Percentiles rank a stretch among this genome's conserved stretches.
phyloP scores from a whole-genome alignment of 2,113 vertebrate genomes.

The Micronycteris hirsuta region DNA sequence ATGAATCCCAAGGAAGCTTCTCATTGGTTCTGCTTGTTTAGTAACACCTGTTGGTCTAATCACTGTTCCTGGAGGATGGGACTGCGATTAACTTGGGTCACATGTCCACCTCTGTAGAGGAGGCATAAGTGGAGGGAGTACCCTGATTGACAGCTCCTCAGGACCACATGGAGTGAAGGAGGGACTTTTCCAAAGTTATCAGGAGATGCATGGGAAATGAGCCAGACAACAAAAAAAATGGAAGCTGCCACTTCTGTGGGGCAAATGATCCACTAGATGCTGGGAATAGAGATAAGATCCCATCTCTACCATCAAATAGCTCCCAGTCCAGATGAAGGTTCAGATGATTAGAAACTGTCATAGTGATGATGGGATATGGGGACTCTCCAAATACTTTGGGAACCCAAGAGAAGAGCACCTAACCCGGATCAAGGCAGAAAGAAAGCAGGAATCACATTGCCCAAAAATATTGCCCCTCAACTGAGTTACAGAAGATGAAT shows the following conservation, averaged over 20 bases:
- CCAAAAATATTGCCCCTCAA: not conserved
- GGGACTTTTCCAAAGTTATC: not conserved
- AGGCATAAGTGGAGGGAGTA: not conserved
- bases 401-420: not conserved
- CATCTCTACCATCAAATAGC: not conserved
- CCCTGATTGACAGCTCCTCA: not conserved
- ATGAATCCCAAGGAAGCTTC: not conserved
- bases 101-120: not conserved
- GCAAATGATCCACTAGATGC: not conserved
- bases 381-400: not conserved
- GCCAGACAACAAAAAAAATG: not conserved
- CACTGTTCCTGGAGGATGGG: not conserved
- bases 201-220: not conserved
- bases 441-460: not conserved
- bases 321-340: not conserved
- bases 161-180: not conserved
- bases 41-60: not conserved
- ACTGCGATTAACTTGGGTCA: not conserved
- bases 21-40: not conserved
- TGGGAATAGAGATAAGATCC: not conserved
- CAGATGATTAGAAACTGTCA: not conserved
- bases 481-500: not conserved
- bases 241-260: not conserved
- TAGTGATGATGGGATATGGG: not conserved
- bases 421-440: not conserved